Conservation (phyloP, 2,888 invertebrate genomes). For the Schizotus pectinicornis region DNA sequence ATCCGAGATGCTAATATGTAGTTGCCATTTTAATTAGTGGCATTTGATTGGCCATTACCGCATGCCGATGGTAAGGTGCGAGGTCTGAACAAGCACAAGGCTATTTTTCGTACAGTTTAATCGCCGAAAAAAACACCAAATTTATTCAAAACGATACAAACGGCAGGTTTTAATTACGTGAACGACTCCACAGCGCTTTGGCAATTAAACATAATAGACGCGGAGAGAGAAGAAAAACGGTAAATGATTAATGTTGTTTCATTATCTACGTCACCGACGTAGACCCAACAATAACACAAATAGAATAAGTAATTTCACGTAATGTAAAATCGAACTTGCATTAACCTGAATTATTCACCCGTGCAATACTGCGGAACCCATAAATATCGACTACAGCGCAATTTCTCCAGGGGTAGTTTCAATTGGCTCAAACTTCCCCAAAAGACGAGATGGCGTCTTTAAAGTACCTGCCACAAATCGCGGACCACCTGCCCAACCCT, state of each 20-base stretch:
- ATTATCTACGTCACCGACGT: conserved; percentile 19
- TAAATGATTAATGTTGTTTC: conserved; percentile 27
- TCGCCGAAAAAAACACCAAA: neutral
- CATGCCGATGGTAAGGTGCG: conserved; percentile 5
- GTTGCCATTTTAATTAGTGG: conserved; percentile 16
- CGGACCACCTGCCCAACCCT: conserved; percentile 24
- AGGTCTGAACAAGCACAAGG: conserved; percentile 11
- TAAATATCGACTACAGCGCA: conserved; percentile 16
- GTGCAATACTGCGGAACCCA: conserved; percentile 26
- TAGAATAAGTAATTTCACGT: conserved; percentile 32
- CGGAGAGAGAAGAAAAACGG: conserved; percentile 10
- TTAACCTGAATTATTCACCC: conserved; percentile 35
- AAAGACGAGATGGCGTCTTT: neutral
- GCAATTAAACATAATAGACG: conserved; percentile 8
- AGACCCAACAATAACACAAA: conserved; percentile 26
- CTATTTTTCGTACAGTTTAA: neutral
- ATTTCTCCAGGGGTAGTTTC: too few species aligned
- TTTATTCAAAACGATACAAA: too few species aligned
- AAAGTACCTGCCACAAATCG: conserved; percentile 12
- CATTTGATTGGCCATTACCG: conserved; percentile 15
- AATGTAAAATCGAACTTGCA: conserved; percentile 39
- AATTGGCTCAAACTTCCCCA: neutral
- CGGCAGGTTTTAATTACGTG: neutral
- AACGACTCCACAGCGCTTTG: neutral
- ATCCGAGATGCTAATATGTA: conserved; percentile 12